Base-by-base conservation (phyloP, 2,888 invertebrate species). In the Plebejus anna region DNA sequence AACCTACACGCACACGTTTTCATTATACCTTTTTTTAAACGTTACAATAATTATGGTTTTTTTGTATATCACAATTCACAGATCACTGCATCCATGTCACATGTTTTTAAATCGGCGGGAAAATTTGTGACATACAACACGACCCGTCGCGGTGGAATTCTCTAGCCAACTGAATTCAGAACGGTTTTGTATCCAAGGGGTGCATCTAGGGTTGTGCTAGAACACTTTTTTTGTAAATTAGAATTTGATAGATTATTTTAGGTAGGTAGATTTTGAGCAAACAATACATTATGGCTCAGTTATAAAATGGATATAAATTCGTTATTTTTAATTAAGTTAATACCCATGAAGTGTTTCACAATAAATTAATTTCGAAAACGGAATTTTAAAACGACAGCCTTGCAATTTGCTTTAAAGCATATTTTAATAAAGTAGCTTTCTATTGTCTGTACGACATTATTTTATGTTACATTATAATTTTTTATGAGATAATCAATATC, bases 1-100 rank as follows among this genome's bases (percentile, higher is more conserved):
- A 66, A 66, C 66, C 66, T 66, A 16, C 4, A 28, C 11, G 61
- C 61, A 59, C 59, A 66, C 32, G 66, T 66, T 66, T 66, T 66
- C 66, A 66, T 66, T 66, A 66, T 32, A 13, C 28, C 28, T 61
- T 61, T 28, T 61, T 66, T 66, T 4, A 28, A 32, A 28, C 22
- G 22, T 7, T 9, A 22, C n/a, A 59, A 6, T 6, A 22, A 59
- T 11, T 61, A 9, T 32, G 3, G 1, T 22, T 66, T 66, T 32
- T 36, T 66, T 32, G 1, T 32, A 2, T 32, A 32, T 32, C 32
- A 32, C 32, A 32, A 32, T 13, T 66, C 32, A 66, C 66, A 13
- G 11, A 1, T 66, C 66, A 66, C 66, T 66, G 66, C 66, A 66
- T 66, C 66, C 66, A 16, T 32, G 22, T 66, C 66, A 66, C 32